Base-by-base conservation (phyloP, 2,797 vertebrate species). In the Acridotheres tristis region DNA sequence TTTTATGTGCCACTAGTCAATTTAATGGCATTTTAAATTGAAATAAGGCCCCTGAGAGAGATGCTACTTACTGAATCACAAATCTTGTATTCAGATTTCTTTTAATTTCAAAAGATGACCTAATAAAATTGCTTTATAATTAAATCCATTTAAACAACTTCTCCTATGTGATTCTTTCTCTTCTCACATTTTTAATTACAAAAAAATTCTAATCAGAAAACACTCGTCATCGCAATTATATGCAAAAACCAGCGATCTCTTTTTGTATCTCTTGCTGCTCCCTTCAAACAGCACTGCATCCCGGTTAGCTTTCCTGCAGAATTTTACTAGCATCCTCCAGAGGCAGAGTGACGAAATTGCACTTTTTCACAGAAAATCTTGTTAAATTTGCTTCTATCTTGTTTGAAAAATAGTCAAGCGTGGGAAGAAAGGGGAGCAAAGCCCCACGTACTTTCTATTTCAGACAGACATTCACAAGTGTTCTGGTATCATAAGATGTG, bases 91-190 rank as follows among this genome's bases (percentile, higher is more conserved):
- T 92, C 92, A 40, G 77, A 85, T 94, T 92, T 94, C 84, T 96
- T 96, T 95, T 96, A 79, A 96, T 96, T 96, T 96, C 89, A 86
- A 91, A 94, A 96, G 91, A 97, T 95, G 96, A 96, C 95, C 96
- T 95, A 96, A 93, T 95, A 97, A 96, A 96, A 94, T 92, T 74
- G 68, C 65, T 90, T 95, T 91, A 88, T 96, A 96, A 97, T 96
- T 96, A 96, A 95, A 94, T 93, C 48, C 57, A 69, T 61, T 89
- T 61, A 67, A 95, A 59, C 66, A 93, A 61, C 29, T 59, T 94
- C 66, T 95, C 95, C 83, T 90, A 10, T 40, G 83, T 66, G 87
- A 57, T 93, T 95, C 79, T 63, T 88, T 74, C 81, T 68, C 34
- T 76, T 93, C 51, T 85, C 34, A 27, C 50, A 65, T 81, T 90